Conservation (phyloP, 2,888 invertebrate species). For the Notodonta dromedarius region DNA sequence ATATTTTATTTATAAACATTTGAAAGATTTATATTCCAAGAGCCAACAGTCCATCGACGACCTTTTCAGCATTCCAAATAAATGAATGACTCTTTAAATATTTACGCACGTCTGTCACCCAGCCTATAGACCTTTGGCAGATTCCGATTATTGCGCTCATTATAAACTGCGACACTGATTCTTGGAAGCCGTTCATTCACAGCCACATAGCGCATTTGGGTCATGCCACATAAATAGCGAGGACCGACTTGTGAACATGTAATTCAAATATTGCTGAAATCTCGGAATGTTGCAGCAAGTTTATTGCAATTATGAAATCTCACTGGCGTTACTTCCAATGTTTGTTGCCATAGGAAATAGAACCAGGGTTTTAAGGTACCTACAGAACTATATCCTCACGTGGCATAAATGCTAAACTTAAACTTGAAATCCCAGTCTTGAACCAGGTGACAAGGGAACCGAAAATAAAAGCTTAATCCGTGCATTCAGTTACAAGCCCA, state of each 20-base stretch:
- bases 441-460: no score
- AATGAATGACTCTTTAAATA: neutral
- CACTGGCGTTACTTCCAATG: no score
- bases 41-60: neutral
- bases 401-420: no score
- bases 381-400: no score
- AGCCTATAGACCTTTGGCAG: conserved; percentile 20
- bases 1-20: no score
- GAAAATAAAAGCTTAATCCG: no score
- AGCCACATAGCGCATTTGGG: conserved; percentile 37
- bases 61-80: neutral
- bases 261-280: conserved; percentile 23
- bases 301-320: conserved; percentile 15
- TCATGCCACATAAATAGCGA: conserved; percentile 36
- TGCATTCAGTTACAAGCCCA: no score
- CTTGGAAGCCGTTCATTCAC: conserved; percentile 46
- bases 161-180: conserved; percentile 18
- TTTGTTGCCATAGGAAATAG: no score
- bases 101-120: conserved; percentile 4
- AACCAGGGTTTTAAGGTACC: no score
- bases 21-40: neutral
- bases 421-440: no score
- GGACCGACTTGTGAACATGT: conserved; percentile 16
- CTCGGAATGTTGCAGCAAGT: conserved; percentile 17
- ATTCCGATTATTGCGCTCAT: conserved; percentile 19